A percentile compares a stretch with the other conserved stretches of the same genome.
These are phyloP conservation scores for Montipora cactus DNA, from an alignment of 64 coral and sea anemone genomes.

Conservation along the genomic window DNA sequence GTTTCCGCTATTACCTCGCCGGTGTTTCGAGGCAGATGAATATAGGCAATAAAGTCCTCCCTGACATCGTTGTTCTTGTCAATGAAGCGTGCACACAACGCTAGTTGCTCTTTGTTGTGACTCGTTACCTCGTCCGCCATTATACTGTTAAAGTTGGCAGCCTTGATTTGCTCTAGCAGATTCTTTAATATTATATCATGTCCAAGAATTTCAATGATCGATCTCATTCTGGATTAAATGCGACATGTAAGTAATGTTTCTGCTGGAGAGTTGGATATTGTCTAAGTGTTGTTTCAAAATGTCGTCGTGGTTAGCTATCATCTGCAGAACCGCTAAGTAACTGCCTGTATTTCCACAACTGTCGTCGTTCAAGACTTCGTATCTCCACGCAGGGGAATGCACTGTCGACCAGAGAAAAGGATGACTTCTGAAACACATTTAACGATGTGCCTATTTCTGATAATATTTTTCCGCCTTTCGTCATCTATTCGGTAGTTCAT, in stretches of 20 bases:
- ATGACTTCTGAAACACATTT: conserved; percentile 57
- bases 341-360: no score
- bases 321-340: no score
- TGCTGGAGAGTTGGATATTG: conserved; percentile 44
- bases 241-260: conserved; percentile 58
- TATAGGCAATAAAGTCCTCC: conserved; percentile 60
- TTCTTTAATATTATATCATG: no score
- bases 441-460: conserved; percentile 66
- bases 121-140: conserved; percentile 74
- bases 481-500: conserved; percentile 31
- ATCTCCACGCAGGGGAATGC: no score
- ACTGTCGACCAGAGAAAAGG: neutral
- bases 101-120: conserved; percentile 73
- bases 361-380: no score
- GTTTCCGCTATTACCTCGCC: conserved; percentile 67
- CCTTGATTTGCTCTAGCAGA: no score
- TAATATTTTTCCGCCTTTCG: conserved; percentile 56
- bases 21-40: conserved; percentile 62
- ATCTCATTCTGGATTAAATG: no score
- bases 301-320: conserved; percentile 14
- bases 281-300: conserved; percentile 50
- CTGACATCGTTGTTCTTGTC: conserved; percentile 57
- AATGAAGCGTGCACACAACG: conserved; percentile 66
- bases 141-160: neutral
- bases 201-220: no score